Percentiles rank a stretch among this genome's conserved stretches.
Conservation (phyloP, 2,888 invertebrate genomes). For the Ormyrus thymus region DNA sequence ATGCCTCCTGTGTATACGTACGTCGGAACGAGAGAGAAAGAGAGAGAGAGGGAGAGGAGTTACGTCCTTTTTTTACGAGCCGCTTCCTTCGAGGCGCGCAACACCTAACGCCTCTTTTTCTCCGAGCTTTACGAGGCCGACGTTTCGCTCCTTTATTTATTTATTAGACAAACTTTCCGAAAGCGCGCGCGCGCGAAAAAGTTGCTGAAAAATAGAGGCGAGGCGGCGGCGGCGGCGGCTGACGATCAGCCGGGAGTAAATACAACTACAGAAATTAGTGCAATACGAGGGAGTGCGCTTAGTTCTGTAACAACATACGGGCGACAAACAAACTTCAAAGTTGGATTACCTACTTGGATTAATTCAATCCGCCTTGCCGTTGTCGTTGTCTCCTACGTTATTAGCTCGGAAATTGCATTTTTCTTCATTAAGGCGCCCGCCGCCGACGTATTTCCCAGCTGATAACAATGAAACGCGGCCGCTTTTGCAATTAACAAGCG, state of each 20-base stretch:
- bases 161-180: too few relatives aligned
- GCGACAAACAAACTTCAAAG: constrained; percentile 51
- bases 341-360: constrained; percentile 54
- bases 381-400: constrained; percentile 13
- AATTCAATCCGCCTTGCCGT: constrained; percentile 42
- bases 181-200: background rate
- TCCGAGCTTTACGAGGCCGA: too few relatives aligned
- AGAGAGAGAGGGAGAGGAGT: too few relatives aligned
- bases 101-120: too few relatives aligned
- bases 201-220: background rate
- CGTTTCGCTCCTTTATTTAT: too few relatives aligned
- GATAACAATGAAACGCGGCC: background rate
- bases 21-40: too few relatives aligned
- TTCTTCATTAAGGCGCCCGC: background rate
- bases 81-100: background rate
- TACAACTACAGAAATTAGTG: constrained; percentile 47
- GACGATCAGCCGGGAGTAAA: constrained; percentile 34
- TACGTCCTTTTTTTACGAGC: background rate
- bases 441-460: background rate
- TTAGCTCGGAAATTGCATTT: constrained; percentile 13
- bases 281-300: constrained; percentile 28
- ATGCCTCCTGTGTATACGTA: too few relatives aligned
- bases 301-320: constrained; percentile 51
- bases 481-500: background rate
- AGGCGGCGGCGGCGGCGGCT: background rate